Percentiles rank a stretch among this genome's conserved stretches.
Conservation (phyloP, 2,113 vertebrate genomes). For the Rynchops niger region DNA sequence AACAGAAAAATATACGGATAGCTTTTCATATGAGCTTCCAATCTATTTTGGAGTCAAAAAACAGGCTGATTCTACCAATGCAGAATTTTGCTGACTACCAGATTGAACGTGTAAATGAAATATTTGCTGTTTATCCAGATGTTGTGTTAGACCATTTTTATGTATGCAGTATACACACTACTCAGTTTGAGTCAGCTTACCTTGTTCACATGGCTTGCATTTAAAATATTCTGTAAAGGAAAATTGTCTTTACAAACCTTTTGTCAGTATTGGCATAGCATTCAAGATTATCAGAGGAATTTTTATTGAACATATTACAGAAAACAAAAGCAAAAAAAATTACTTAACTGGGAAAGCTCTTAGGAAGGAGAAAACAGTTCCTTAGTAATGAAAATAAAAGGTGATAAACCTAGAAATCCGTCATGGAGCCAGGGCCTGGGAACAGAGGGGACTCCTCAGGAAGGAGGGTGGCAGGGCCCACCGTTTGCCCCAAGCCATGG, state of each 20-base stretch:
- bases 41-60: neutral
- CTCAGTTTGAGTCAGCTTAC: neutral
- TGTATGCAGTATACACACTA: neutral
- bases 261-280: neutral
- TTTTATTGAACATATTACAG: neutral
- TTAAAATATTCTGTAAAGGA: neutral
- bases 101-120: neutral
- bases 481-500: neutral
- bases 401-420: neutral
- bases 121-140: neutral
- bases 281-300: neutral
- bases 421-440: neutral
- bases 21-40: neutral
- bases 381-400: neutral
- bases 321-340: neutral
- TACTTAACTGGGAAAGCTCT: neutral
- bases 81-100: neutral
- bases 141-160: neutral
- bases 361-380: neutral
- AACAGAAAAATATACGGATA: neutral
- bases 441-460: accelerated
- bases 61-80: neutral
- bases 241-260: neutral
- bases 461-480: neutral
- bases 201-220: neutral